Evolutionary conservation across 2,888 invertebrate genomes (phyloP).

Genomic region (Linnaemya tessellans): DNA sequence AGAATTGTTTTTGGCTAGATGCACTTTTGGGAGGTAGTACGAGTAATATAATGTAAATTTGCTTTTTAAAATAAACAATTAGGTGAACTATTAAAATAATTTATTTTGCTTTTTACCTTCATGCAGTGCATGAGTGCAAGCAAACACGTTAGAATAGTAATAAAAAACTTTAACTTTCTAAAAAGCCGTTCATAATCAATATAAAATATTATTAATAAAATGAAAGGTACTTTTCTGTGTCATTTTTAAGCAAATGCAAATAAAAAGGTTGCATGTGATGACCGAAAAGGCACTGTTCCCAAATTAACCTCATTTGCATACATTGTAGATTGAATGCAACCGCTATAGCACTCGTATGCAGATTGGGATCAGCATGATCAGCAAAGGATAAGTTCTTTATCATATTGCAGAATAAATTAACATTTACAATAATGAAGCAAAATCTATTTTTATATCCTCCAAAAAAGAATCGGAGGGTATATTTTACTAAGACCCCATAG

Average conservation of each 20-base stretch:
- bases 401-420: too few relatives aligned
- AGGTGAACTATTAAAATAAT: conserved; percentile 69
- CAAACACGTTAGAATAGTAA: background rate
- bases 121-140: background rate
- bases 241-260: background rate
- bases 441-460: too few relatives aligned
- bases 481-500: too few relatives aligned
- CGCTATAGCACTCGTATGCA: too few relatives aligned
- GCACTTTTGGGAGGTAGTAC: conserved; percentile 55
- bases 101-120: conserved; percentile 9
- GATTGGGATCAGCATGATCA: too few relatives aligned
- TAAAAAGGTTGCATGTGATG: background rate
- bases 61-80: conserved; percentile 58
- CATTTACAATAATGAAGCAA: too few relatives aligned
- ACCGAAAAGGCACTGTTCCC: background rate
- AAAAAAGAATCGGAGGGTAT: too few relatives aligned
- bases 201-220: conserved; percentile 30
- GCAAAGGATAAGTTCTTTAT: too few relatives aligned
- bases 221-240: conserved; percentile 55
- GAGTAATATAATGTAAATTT: conserved; percentile 57
- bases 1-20: conserved; percentile 30
- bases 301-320: background rate
- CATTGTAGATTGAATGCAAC: too few relatives aligned
- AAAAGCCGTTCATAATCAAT: conserved; percentile 62
- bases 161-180: conserved; percentile 57